Evolutionary conservation across 2,888 invertebrate genomes (phyloP).

Genomic region (Brassicogethes aeneus): DNA sequence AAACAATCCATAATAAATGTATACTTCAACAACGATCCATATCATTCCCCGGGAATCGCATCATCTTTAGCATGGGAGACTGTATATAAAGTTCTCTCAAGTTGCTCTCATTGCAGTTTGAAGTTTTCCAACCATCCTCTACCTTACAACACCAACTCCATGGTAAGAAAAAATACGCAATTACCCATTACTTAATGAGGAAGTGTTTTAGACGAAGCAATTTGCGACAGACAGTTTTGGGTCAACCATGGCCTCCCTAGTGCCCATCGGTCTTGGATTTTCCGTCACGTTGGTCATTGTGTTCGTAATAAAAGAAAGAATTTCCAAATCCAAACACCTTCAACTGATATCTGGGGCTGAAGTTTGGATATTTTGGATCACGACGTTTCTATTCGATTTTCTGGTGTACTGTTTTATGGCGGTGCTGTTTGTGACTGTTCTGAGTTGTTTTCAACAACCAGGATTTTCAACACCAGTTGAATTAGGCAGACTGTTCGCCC

Average conservation of each 20-base stretch:
- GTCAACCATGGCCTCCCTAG: too few relatives aligned
- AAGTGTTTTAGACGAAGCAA: too few relatives aligned
- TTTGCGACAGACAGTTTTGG: too few relatives aligned
- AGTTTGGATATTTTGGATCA: slow-evolving; percentile 59
- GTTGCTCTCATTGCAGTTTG: slow-evolving; percentile 21
- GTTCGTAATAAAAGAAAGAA: slow-evolving; percentile 56
- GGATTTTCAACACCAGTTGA: slow-evolving; percentile 48
- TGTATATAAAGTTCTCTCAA: slow-evolving; percentile 40
- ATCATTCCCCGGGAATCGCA: slow-evolving; percentile 61
- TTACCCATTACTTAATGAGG: too few relatives aligned
- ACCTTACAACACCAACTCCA: slow-evolving; percentile 50
- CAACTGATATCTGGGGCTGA: slow-evolving; percentile 65
- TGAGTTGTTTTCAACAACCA: slow-evolving; percentile 56
- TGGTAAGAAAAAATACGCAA: too few relatives aligned
- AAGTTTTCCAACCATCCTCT: slow-evolving; percentile 57
- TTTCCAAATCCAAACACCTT: slow-evolving; percentile 57
- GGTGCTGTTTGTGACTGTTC: slow-evolving; percentile 48
- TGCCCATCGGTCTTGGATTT: slow-evolving; percentile 65
- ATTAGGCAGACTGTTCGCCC: slow-evolving; percentile 49
- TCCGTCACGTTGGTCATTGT: slow-evolving; percentile 55
- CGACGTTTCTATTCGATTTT: slow-evolving; percentile 60
- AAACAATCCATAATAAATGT: too few relatives aligned
- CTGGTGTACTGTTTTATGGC: slow-evolving; percentile 51
- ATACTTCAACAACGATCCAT: slow-evolving; percentile 76
- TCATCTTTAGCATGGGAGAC: slow-evolving; percentile 56